phyloP scores from a whole-genome alignment of 2,797 vertebrate species.

The Sebastes reedi region DNA sequence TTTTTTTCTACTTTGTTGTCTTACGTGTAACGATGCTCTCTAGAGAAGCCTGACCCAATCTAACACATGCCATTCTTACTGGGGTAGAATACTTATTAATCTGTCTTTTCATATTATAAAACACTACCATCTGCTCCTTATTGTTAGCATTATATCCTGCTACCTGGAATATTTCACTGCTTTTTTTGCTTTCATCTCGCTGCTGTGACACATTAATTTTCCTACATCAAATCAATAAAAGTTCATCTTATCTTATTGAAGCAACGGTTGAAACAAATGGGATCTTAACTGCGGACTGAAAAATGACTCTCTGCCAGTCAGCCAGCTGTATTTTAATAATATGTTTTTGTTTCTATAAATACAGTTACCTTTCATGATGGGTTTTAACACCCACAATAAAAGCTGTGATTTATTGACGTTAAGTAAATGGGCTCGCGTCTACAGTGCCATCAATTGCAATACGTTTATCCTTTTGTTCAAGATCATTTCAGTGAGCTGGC shows the following conservation, averaged over 20 bases:
- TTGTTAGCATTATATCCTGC: neutral
- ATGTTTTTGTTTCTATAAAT: conserved; percentile 28
- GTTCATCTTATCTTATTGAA: conserved; percentile 37
- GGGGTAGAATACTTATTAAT: neutral
- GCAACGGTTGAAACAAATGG: conserved; percentile 35
- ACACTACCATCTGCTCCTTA: neutral
- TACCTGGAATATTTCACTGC: conserved; percentile 1
- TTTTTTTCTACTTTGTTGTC: neutral
- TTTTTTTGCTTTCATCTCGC: neutral
- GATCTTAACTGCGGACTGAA: conserved; percentile 21
- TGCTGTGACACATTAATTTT: conserved; percentile 34
- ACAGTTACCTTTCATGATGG: conserved; percentile 17
- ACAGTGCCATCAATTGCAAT: neutral
- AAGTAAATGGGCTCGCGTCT: conserved; percentile 19
- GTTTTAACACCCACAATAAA: conserved; percentile 39
- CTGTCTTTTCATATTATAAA: neutral
- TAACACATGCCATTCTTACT: neutral
- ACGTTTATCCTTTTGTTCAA: neutral
- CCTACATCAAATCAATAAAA: conserved; percentile 36
- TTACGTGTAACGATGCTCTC: neutral
- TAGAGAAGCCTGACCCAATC: neutral
- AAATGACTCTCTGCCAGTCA: conserved; percentile 8
- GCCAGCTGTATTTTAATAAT: conserved; percentile 28
- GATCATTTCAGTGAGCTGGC: neutral
- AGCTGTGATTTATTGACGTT: conserved; percentile 10